Evolutionary conservation across 2,797 vertebrate species (phyloP).

Genomic region (Arrhamphus sclerolepis): DNA sequence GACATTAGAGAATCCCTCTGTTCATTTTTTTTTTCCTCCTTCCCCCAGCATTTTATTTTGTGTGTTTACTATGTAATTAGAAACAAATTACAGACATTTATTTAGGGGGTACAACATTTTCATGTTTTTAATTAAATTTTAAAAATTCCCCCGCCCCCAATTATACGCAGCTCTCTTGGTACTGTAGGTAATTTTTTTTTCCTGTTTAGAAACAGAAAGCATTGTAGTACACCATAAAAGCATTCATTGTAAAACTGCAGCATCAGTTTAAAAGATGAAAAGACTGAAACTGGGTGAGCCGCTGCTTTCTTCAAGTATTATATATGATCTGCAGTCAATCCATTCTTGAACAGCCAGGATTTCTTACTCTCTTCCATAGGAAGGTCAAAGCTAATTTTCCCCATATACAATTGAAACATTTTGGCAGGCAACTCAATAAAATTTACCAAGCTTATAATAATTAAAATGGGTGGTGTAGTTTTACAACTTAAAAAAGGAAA

Average conservation of each 20-base stretch:
- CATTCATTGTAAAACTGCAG: conserved; percentile 92
- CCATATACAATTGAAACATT: conserved; percentile 81
- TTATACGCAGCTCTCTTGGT: conserved; percentile 81
- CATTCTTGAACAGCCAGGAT: conserved; percentile 87
- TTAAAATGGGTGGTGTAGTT: conserved; percentile 84
- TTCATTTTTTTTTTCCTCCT: conserved; percentile 68
- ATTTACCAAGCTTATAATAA: conserved; percentile 63
- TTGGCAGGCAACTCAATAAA: conserved; percentile 81
- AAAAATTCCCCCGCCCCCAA: conserved; percentile 55
- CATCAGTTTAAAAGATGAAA: conserved; percentile 87
- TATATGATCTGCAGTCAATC: conserved; percentile 84
- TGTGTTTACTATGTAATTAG: conserved; percentile 88
- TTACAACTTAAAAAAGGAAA: conserved; percentile 82
- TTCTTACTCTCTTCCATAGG: conserved; percentile 97
- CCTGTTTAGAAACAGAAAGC: conserved; percentile 84
- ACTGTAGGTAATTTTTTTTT: conserved; percentile 69
- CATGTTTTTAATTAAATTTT: conserved; percentile 78
- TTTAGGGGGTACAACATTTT: conserved; percentile 92
- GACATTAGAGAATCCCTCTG: conserved; percentile 85
- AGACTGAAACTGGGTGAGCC: conserved; percentile 85
- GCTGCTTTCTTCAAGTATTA: conserved; percentile 86
- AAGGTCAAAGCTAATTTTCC: conserved; percentile 83
- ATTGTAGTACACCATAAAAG: conserved; percentile 89
- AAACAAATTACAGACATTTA: conserved; percentile 98
- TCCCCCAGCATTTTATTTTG: conserved; percentile 71